Evolutionary conservation across 2,797 vertebrate genomes (phyloP).

Genomic region (Coilia nasus): DNA sequence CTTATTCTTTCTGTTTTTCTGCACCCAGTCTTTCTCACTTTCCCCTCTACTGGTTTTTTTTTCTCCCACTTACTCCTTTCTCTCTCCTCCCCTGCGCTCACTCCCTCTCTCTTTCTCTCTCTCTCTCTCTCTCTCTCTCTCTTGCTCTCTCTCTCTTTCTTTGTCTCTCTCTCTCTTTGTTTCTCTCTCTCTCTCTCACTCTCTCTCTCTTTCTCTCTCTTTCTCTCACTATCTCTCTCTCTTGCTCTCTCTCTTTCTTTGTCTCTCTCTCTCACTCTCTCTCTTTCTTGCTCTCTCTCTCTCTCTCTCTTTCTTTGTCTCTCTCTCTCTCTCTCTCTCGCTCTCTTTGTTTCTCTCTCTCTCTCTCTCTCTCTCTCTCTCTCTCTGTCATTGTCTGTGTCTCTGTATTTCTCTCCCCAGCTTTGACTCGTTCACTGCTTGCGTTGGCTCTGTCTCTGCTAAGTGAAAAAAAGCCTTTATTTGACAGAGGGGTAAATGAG

Average conservation of each 20-base stretch:
- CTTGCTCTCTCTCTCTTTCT: not conserved
- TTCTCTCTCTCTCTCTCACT: not conserved
- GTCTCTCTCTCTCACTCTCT: not conserved
- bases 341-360: too few relatives aligned
- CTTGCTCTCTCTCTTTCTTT: slow-evolving; percentile 27
- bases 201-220: not conserved
- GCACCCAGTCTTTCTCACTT: too few relatives aligned
- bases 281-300: not conserved
- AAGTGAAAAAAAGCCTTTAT: slow-evolving; percentile 20
- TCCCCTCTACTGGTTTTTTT: too few relatives aligned
- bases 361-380: not conserved
- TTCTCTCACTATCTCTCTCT: slow-evolving; percentile 38
- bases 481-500: slow-evolving; percentile 21
- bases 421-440: not conserved
- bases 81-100: too few relatives aligned
- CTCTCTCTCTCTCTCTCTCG: not conserved
- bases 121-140: too few relatives aligned
- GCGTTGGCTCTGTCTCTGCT: not conserved
- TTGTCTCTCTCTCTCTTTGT: not conserved
- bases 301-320: not conserved
- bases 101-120: too few relatives aligned
- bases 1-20: too few relatives aligned
- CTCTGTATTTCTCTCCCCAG: not conserved
- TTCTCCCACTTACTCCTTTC: not conserved
- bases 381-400: not conserved